Conservation (phyloP, 2,888 invertebrate species). For the Machimus atricapillus region DNA sequence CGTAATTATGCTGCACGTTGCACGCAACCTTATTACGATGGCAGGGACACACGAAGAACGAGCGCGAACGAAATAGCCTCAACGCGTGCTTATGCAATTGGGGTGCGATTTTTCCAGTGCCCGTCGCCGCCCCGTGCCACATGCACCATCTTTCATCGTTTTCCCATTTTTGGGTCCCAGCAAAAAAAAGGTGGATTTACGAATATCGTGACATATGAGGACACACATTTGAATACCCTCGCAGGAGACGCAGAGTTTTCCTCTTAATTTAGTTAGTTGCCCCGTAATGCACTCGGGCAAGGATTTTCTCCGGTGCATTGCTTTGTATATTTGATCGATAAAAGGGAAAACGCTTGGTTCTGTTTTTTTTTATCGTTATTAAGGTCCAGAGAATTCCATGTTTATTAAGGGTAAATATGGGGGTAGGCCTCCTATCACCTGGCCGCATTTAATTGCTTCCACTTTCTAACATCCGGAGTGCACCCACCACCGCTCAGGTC, state of each 20-base stretch:
- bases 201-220: not conserved
- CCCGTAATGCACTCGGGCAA: not conserved
- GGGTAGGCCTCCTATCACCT: slow-evolving; percentile 1
- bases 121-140: not conserved
- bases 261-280: not conserved
- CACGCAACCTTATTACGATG: slow-evolving; percentile 46
- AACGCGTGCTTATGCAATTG: slow-evolving; percentile 38
- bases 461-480: not conserved
- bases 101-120: slow-evolving; percentile 8
- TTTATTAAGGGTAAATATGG: slow-evolving; percentile 22
- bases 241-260: not conserved
- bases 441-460: not conserved
- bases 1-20: slow-evolving; percentile 45
- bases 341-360: not conserved
- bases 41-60: slow-evolving; percentile 25
- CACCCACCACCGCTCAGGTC: not conserved
- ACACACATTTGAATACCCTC: not conserved
- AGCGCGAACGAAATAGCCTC: not conserved
- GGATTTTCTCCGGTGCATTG: not conserved
- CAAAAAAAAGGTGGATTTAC: not conserved
- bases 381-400: slow-evolving; percentile 8
- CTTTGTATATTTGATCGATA: slow-evolving; percentile 19
- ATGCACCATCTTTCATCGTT: not conserved
- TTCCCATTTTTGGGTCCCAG: not conserved
- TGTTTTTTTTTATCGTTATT: not conserved